A percentile compares a stretch with the other conserved stretches of the same genome.
Evolutionary conservation across 2,797 vertebrate species (phyloP).

Genomic region (Sternotherus odoratus): DNA sequence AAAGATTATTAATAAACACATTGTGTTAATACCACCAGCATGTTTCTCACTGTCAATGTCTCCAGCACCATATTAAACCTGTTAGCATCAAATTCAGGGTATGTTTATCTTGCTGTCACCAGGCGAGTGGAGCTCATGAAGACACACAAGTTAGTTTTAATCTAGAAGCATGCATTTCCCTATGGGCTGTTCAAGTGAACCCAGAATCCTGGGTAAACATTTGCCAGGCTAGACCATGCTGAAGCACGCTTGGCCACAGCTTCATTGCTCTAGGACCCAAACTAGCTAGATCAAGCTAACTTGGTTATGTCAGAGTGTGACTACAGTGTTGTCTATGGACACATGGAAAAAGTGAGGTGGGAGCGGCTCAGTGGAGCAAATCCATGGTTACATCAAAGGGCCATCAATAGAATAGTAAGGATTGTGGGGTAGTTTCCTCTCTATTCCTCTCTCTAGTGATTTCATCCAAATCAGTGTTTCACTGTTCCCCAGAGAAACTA

Average conservation of each 20-base stretch:
- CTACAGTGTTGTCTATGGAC: neutral
- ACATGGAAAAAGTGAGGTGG: neutral
- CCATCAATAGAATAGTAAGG: neutral
- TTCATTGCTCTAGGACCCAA: neutral
- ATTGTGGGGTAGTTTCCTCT: neutral
- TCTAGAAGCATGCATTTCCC: neutral
- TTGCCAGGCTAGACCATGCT: neutral
- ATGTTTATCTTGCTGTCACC: neutral
- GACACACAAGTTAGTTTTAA: neutral
- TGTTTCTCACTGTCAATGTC: neutral
- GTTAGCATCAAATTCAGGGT: neutral
- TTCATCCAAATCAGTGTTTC: neutral
- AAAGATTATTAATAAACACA: neutral
- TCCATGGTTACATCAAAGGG: neutral
- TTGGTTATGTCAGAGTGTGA: neutral
- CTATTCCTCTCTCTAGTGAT: neutral
- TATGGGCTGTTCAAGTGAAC: neutral
- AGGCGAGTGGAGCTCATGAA: neutral
- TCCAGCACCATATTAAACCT: neutral
- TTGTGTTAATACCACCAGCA: neutral
- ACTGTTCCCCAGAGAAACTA: neutral
- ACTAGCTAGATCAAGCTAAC: neutral
- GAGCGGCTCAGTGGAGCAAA: neutral
- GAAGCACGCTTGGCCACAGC: neutral
- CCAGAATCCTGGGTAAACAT: neutral